Conservation (phyloP, 2,888 invertebrate genomes). For the Acanthosepion lycidas region DNA sequence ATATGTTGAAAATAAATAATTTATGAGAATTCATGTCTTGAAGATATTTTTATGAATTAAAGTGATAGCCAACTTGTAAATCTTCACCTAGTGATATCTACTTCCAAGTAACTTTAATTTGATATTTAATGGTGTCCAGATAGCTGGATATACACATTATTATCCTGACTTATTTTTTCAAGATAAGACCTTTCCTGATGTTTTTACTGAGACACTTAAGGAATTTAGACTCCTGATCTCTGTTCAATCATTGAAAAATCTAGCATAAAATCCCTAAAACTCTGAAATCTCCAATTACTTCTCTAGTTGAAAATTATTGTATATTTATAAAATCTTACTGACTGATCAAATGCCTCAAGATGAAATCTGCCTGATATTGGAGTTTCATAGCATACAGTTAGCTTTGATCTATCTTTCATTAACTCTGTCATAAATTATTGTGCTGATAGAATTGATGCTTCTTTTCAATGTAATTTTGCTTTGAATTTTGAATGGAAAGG, state of each 20-base stretch:
- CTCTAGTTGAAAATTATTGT: not conserved
- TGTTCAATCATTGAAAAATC: not conserved
- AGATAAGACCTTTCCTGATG: not conserved
- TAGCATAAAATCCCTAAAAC: not conserved
- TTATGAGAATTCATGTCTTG: not conserved
- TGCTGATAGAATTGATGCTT: not conserved
- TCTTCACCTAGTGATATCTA: not conserved
- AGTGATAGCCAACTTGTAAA: not conserved
- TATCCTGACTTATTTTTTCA: not conserved
- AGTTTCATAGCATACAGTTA: not conserved
- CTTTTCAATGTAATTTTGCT: not conserved
- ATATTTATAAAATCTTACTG: constrained; percentile 16
- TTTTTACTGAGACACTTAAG: not conserved
- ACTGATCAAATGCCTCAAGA: not conserved
- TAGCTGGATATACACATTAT: not conserved
- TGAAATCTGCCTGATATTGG: not conserved
- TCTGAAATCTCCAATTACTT: not conserved
- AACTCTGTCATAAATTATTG: not conserved
- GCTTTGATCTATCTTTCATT: constrained; percentile 13
- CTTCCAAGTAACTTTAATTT: not conserved
- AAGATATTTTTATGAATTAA: too few relatives aligned
- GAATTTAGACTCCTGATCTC: not conserved
- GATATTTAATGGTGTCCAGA: not conserved
- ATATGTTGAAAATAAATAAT: not conserved
- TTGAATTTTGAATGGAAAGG: not conserved